A percentile compares a stretch with the other conserved stretches of the same genome.
phyloP scores from a whole-genome alignment of 2,888 invertebrate genomes.

The Aspidiotus destructor region DNA sequence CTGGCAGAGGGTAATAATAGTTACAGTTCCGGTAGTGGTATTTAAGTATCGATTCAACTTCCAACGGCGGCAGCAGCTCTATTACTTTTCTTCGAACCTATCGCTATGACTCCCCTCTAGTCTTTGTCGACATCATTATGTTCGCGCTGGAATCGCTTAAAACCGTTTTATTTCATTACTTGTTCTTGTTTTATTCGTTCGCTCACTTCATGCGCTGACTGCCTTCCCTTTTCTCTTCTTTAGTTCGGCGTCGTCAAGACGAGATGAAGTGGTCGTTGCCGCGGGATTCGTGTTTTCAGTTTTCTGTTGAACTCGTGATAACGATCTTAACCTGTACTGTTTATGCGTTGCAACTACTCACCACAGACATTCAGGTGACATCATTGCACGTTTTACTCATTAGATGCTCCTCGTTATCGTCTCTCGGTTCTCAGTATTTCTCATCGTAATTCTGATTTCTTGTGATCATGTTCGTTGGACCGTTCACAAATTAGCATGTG shows the following conservation, averaged over 20 bases:
- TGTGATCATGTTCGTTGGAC: background rate
- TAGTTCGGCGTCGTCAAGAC: constrained; percentile 26
- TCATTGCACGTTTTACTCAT: constrained; percentile 14
- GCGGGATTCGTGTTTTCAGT: constrained; percentile 22
- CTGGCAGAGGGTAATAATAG: constrained; percentile 28
- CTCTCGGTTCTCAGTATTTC: background rate
- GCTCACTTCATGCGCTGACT: too few relatives aligned
- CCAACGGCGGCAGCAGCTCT: constrained; percentile 19
- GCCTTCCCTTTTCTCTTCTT: constrained; percentile 16
- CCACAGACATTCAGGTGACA: constrained; percentile 22
- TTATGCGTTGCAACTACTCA: constrained; percentile 9
- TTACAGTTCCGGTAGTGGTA: constrained; percentile 29
- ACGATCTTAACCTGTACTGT: constrained; percentile 23
- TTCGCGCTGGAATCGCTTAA: constrained; percentile 28
- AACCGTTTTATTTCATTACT: constrained; percentile 17
- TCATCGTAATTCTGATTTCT: constrained; percentile 5
- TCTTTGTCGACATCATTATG: constrained; percentile 28
- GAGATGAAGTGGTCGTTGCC: constrained; percentile 27
- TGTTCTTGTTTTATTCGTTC: constrained; percentile 21
- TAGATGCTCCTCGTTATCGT: background rate
- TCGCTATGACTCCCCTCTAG: constrained; percentile 26
- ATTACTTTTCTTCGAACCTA: constrained; percentile 20
- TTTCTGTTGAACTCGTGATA: constrained; percentile 19
- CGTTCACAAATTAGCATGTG: background rate
- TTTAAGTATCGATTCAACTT: constrained; percentile 25